Evolutionary conservation across 2,888 invertebrate genomes (phyloP).

Genomic region (Lordiphosa andalusiaca): DNA sequence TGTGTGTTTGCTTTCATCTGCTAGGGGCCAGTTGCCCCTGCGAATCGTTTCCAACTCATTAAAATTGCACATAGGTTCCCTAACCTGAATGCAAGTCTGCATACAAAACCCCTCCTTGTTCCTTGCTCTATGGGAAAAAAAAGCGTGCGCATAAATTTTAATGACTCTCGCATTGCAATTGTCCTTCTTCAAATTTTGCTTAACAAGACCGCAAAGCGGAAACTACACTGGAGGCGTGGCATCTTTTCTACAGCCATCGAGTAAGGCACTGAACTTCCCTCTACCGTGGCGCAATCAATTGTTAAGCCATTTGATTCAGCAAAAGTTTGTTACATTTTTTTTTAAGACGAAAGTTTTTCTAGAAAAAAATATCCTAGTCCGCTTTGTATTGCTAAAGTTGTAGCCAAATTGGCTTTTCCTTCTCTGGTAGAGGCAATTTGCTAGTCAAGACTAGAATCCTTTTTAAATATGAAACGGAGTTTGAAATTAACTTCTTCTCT

Average conservation of each 20-base stretch:
- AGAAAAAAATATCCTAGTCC: constrained; percentile 30
- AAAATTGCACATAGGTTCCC: constrained; percentile 58
- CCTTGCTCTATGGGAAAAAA: constrained; percentile 11
- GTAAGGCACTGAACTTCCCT: constrained; percentile 40
- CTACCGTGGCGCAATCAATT: constrained; percentile 60
- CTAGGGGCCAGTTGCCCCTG: constrained; percentile 46
- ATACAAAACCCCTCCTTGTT: constrained; percentile 20
- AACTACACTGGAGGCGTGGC: constrained; percentile 41
- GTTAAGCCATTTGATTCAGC: constrained; percentile 64
- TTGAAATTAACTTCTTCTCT: neutral
- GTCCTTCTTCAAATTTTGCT: constrained; percentile 44
- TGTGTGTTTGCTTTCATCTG: constrained; percentile 14
- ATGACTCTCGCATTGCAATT: constrained; percentile 72
- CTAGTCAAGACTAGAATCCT: constrained; percentile 3
- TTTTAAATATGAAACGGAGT: neutral
- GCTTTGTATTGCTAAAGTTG: constrained; percentile 53
- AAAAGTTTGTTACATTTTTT: constrained; percentile 62
- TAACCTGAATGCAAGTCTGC: neutral
- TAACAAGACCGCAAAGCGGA: constrained; percentile 38
- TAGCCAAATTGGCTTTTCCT: constrained; percentile 13
- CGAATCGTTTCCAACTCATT: constrained; percentile 76
- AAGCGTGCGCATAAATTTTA: constrained; percentile 61
- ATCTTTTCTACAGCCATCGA: constrained; percentile 45
- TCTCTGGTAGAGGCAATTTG: no score
- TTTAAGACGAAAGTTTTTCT: constrained; percentile 19